Evolutionary conservation across 2,113 vertebrate species (phyloP).

Genomic region (Urocolius indicus): DNA sequence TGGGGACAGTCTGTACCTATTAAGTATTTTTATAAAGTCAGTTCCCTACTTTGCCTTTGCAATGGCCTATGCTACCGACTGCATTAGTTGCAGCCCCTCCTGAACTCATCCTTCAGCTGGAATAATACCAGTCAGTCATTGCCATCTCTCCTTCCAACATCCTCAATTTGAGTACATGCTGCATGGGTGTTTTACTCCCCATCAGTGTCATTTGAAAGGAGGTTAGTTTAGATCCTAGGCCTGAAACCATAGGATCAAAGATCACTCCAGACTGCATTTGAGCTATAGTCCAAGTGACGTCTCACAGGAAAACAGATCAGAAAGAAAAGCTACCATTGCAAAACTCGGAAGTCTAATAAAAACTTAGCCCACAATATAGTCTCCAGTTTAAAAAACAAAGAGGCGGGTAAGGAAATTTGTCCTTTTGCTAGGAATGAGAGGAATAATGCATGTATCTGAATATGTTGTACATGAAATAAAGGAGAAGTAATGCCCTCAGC

Average conservation of each 20-base stretch:
- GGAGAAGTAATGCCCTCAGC: constrained; percentile 9
- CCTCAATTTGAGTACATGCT: accelerated
- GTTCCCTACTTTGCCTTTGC: not conserved
- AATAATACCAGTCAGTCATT: not conserved
- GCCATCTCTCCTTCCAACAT: not conserved
- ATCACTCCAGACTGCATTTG: accelerated
- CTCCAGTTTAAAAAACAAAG: not conserved
- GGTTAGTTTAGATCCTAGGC: not conserved
- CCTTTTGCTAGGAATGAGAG: not conserved
- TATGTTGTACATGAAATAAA: not conserved
- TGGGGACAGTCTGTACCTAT: not conserved
- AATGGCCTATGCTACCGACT: not conserved
- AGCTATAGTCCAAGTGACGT: not conserved
- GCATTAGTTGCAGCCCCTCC: not conserved
- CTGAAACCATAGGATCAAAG: not conserved
- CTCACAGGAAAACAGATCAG: not conserved
- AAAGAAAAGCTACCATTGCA: not conserved
- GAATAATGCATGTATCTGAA: not conserved
- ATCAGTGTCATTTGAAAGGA: not conserved
- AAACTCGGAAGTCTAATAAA: not conserved
- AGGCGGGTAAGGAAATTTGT: accelerated
- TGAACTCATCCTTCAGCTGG: not conserved
- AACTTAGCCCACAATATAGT: not conserved
- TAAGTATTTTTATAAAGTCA: not conserved
- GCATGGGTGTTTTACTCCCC: not conserved